Percentiles rank a stretch among this genome's conserved stretches.
phyloP scores from a whole-genome alignment of 2,888 invertebrate genomes.

The Tinea trinotella region DNA sequence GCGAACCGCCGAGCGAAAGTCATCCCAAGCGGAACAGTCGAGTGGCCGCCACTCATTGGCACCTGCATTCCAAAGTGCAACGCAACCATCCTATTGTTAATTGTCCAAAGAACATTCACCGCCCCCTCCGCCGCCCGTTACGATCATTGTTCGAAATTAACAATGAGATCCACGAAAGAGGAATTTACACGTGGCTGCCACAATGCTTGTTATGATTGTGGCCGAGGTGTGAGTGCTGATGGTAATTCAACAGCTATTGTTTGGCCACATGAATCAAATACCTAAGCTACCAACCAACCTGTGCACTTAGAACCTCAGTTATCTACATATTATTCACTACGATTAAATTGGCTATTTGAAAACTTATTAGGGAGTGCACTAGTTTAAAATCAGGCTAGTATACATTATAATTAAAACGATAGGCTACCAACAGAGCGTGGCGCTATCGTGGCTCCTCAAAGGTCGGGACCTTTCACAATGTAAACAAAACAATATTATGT shows the following conservation, averaged over 20 bases:
- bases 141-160: conserved; percentile 4
- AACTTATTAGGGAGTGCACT: too few species aligned
- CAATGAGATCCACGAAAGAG: background rate
- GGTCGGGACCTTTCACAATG: conserved; percentile 17
- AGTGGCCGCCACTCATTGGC: background rate
- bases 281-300: too few species aligned
- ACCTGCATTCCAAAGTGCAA: conserved; percentile 10
- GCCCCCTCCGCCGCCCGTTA: too few species aligned
- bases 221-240: background rate
- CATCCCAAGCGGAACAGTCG: background rate
- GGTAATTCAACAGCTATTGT: background rate
- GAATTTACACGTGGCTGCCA: background rate
- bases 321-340: too few species aligned
- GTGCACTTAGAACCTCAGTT: too few species aligned
- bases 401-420: background rate
- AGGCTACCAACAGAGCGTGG: background rate
- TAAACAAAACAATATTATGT: conserved; percentile 17
- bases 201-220: conserved; percentile 2
- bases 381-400: too few species aligned
- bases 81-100: conserved; percentile 6
- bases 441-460: conserved; percentile 11
- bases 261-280: background rate
- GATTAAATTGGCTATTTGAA: too few species aligned
- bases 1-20: conserved; percentile 1
- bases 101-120: conserved; percentile 1